These are phyloP conservation scores for Enteromius argenteus DNA, from an alignment of 2,797 vertebrate species.

Conservation along the genomic window DNA sequence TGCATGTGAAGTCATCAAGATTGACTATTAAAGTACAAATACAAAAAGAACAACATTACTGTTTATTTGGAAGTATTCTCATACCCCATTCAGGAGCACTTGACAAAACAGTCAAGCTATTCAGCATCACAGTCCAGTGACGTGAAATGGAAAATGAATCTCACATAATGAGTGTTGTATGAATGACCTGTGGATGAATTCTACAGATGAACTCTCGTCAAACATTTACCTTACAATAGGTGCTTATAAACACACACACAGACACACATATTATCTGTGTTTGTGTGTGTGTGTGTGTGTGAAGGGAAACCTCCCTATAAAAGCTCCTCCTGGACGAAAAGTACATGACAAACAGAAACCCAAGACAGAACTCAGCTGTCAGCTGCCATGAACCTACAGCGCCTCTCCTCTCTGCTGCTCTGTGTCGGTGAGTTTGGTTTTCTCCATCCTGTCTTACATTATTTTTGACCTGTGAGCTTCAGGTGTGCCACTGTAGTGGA, in stretches of 20 bases:
- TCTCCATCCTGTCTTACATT: slow-evolving; percentile 8
- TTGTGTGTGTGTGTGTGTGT: neutral
- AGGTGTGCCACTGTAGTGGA: neutral
- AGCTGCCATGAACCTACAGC: slow-evolving; percentile 78
- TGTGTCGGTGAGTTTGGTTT: slow-evolving; percentile 73
- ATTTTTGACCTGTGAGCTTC: neutral
- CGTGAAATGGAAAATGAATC: slow-evolving; percentile 12
- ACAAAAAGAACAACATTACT: neutral
- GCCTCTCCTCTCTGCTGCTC: slow-evolving; percentile 76
- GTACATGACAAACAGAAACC: slow-evolving; percentile 43
- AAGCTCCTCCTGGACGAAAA: slow-evolving; percentile 43
- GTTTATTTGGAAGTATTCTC: neutral
- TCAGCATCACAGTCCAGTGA: slow-evolving; percentile 14
- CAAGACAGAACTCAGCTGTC: slow-evolving; percentile 9
- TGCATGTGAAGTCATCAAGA: neutral
- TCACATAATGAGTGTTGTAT: neutral
- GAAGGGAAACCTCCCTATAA: slow-evolving; percentile 45
- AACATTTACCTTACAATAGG: slow-evolving; percentile 25
- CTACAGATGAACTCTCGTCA: slow-evolving; percentile 1
- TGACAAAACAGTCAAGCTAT: neutral
- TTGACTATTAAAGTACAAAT: neutral
- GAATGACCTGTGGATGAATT: slow-evolving; percentile 18
- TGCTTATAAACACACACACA: neutral
- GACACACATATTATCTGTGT: neutral
- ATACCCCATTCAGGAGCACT: neutral